Conservation (phyloP, 2,888 invertebrate genomes). For the Trichopoda pennipes region DNA sequence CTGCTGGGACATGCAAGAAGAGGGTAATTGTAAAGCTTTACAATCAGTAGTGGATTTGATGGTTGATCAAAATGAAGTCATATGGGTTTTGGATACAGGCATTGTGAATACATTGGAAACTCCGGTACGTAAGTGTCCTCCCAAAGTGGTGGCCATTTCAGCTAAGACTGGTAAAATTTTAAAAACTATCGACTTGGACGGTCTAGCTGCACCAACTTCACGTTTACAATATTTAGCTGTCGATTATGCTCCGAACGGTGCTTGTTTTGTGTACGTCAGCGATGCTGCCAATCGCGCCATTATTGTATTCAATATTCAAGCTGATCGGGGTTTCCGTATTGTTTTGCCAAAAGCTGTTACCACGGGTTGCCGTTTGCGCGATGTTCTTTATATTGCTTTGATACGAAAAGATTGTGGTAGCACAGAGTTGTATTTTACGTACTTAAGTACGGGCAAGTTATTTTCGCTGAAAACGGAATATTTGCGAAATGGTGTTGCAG, state of each 20-base stretch:
- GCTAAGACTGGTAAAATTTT: conserved; percentile 84
- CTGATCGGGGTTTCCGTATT: conserved; percentile 85
- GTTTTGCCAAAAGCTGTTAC: conserved; percentile 83
- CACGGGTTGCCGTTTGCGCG: conserved; percentile 82
- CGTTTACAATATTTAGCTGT: conserved; percentile 86
- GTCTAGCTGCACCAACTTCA: conserved; percentile 83
- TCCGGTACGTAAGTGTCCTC: conserved; percentile 85
- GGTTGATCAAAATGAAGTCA: conserved; percentile 84
- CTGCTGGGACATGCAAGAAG: conserved; percentile 85
- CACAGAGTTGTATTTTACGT: conserved; percentile 84
- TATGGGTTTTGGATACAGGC: conserved; percentile 89
- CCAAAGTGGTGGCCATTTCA: conserved; percentile 86
- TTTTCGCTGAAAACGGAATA: conserved; percentile 85
- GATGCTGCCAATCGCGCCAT: conserved; percentile 87
- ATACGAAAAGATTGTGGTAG: conserved; percentile 83
- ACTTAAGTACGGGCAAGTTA: conserved; percentile 84
- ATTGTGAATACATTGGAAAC: conserved; percentile 85
- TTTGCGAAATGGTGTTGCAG: conserved; percentile 83
- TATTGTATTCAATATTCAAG: conserved; percentile 85
- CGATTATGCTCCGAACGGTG: conserved; percentile 85
- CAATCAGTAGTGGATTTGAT: conserved; percentile 87
- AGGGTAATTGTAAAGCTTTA: conserved; percentile 84
- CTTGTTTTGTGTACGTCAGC: conserved; percentile 84
- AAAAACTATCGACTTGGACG: conserved; percentile 84
- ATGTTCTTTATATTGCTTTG: conserved; percentile 86